Evolutionary conservation across 1,140 invertebrate species (phyloP).

Genomic region (Geopemphigus sp.): DNA sequence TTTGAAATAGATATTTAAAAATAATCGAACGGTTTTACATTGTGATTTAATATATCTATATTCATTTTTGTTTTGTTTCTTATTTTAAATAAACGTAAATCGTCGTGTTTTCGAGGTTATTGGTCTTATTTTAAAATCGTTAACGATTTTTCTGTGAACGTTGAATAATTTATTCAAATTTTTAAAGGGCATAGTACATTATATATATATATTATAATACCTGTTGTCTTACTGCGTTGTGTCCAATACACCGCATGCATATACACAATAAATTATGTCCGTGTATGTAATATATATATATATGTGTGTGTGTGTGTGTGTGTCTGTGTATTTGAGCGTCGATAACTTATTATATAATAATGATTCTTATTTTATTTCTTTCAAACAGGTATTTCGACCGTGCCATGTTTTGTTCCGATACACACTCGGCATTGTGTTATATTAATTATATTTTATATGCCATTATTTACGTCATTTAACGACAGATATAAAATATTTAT

Average conservation of each 20-base stretch:
- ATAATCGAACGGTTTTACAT: neutral
- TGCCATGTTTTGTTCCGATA: too few species aligned
- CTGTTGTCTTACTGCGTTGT: conserved; percentile 9
- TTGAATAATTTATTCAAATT: conserved; percentile 38
- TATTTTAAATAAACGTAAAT: neutral
- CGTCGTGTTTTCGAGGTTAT: conserved; percentile 9
- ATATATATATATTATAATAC: neutral
- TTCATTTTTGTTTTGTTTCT: neutral
- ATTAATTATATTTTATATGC: too few species aligned
- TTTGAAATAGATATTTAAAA: too few species aligned
- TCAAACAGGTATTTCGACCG: too few species aligned
- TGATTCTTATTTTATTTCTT: too few species aligned
- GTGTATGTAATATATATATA: too few species aligned
- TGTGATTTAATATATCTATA: neutral
- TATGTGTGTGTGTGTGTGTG: too few species aligned
- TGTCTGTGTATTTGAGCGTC: too few species aligned
- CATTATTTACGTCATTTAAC: too few species aligned
- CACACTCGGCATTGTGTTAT: too few species aligned
- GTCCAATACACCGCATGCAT: neutral
- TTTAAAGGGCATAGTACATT: neutral
- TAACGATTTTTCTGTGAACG: conserved; percentile 19
- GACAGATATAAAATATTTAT: too few species aligned
- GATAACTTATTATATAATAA: too few species aligned
- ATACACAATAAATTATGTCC: neutral
- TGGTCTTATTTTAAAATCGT: neutral